Evolutionary conservation across 2,888 invertebrate genomes (phyloP), one percentile per base, ranked within the genome.

Genomic region (Calameuta pallipes): DNA sequence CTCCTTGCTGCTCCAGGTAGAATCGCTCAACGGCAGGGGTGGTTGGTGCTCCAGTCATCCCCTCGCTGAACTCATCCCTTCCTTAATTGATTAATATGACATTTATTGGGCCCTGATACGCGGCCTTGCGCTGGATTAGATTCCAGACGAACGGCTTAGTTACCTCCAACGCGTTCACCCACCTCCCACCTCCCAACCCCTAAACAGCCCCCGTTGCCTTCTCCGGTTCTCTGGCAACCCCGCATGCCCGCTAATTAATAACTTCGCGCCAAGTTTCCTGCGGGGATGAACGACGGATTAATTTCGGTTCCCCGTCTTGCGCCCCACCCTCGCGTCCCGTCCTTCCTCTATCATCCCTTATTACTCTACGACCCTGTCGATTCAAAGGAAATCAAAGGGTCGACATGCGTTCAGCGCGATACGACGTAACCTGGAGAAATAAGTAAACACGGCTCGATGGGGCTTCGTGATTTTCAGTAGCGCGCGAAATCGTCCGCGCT

Each of bases 31-130:
- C 0, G 2, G 70, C 23, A 31, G 70, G 15, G 41, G 1, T 70
- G 3, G 70, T 30, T 11, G 70, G 70, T 33, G 11, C 70, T 30
- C 30, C 41, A 41, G 41, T 41, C 41, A 41, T 30, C 41, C 70
- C 69, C 69, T 73, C 56, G 69, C 75, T 76, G 80, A 41, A 41
- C 41, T 41, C 41, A 41, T 15, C 41, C 41, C 41, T 41, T 15
- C 0, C 15, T 15, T 15, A 80, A 82, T 83, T 83, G 82, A 83
- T 83, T 82, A 81, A 81, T 83, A 82, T 78, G 82, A 82, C 82
- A 82, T 83, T 83, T 82, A 83, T 83, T 81, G 79, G 82, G 77
- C 73, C 75, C 80, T 75, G 56, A 74, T 69, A 76, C 76, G 41
- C 56, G 75, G 70, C 30, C 70, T 70, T 70, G 70, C 70, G 30